phyloP scores from a whole-genome alignment of 2,797 vertebrate genomes.

The Crocodylus rhombifer region DNA sequence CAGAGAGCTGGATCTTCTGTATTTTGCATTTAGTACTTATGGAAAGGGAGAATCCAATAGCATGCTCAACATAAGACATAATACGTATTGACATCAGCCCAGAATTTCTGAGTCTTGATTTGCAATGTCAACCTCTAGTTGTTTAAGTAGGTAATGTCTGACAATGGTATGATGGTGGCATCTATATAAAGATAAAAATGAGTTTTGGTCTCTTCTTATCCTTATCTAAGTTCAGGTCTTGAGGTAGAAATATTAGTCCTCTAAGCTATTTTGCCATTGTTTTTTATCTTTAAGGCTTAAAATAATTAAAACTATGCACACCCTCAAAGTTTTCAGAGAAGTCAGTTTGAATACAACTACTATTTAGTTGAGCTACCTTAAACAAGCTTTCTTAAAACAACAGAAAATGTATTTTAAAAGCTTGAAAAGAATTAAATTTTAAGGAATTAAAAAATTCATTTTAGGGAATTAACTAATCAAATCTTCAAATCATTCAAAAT shows the following conservation, averaged over 20 bases:
- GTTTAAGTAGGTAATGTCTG: background rate
- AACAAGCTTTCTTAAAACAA: no score
- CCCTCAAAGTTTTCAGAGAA: background rate
- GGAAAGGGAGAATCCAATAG: background rate
- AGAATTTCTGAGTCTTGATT: background rate
- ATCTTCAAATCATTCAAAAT: no score
- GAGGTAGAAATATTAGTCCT: background rate
- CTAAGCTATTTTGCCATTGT: background rate
- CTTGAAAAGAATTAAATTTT: no score
- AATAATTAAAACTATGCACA: background rate
- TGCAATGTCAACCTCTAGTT: background rate
- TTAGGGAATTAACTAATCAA: no score
- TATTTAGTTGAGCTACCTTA: no score
- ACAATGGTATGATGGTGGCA: background rate
- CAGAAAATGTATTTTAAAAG: no score
- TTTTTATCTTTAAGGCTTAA: background rate
- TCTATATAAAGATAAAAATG: background rate
- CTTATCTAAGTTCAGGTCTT: no score
- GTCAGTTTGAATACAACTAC: background rate
- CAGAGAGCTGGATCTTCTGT: background rate
- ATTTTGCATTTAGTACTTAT: background rate
- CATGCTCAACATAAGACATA: background rate
- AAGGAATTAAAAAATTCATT: no score
- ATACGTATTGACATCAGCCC: background rate
- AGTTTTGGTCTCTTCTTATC: no score